Percentiles rank a stretch among this genome's conserved stretches.
These are phyloP conservation scores for Eupithecia dodoneata DNA, from an alignment of 2,888 invertebrate species.

Conservation along the genomic window DNA sequence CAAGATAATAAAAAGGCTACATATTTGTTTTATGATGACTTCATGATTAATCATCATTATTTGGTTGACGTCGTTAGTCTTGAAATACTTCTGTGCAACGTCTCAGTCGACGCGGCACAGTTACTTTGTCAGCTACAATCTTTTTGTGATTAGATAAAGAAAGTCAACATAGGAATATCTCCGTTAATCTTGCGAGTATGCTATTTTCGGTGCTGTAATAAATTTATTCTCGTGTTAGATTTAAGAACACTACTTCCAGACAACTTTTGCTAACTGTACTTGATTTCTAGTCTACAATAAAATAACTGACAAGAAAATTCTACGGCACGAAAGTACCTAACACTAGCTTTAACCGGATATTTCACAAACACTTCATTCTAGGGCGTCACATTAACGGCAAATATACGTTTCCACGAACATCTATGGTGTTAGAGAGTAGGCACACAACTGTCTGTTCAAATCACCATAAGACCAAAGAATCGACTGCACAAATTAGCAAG, in stretches of 20 bases:
- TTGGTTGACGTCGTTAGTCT: background rate
- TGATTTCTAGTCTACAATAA: background rate
- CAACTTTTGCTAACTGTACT: background rate
- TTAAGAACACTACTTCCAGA: background rate
- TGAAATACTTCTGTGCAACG: slow-evolving; percentile 2
- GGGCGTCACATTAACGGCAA: slow-evolving; percentile 5
- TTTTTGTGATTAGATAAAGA: slow-evolving; percentile 14
- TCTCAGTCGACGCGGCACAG: background rate
- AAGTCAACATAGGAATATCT: slow-evolving; percentile 13
- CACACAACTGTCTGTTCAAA: slow-evolving; percentile 2
- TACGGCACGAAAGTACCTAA: slow-evolving; percentile 15
- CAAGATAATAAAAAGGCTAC: slow-evolving; percentile 11
- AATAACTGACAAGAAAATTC: slow-evolving; percentile 9
- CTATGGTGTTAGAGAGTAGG: slow-evolving; percentile 8
- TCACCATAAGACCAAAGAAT: background rate
- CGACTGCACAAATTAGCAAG: background rate
- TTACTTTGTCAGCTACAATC: background rate
- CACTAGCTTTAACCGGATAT: slow-evolving; percentile 14
- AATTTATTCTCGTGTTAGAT: background rate
- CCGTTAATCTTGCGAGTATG: background rate
- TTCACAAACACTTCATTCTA: slow-evolving; percentile 14
- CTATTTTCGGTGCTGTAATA: background rate
- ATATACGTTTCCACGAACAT: slow-evolving; percentile 7
- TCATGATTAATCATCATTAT: slow-evolving; percentile 11
- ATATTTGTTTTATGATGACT: slow-evolving; percentile 14